Evolutionary conservation across 35 echinoderm and acorn worm species (phyloP).

Genomic region (Ophiothrix spiculata): DNA sequence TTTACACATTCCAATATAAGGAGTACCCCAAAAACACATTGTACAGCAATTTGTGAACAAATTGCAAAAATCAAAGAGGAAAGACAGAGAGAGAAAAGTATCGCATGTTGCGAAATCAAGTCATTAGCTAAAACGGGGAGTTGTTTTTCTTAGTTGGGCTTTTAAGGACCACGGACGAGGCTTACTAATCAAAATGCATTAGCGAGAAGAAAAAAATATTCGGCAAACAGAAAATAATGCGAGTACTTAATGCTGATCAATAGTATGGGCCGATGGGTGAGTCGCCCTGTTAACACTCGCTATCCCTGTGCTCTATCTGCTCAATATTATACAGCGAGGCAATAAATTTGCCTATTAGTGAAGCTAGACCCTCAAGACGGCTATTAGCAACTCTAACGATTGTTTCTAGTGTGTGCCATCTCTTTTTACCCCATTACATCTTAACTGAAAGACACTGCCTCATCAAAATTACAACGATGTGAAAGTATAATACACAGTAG

Average conservation of each 20-base stretch:
- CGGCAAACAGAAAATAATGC: slow-evolving; percentile 1
- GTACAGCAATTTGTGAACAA: too few relatives aligned
- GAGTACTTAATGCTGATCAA: background rate
- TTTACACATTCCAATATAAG: too few relatives aligned
- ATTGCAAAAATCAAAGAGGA: background rate
- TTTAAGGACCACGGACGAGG: background rate
- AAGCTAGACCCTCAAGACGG: background rate
- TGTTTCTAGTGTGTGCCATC: background rate
- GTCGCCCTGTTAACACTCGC: background rate
- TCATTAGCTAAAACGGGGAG: slow-evolving; percentile 1
- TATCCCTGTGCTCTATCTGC: background rate
- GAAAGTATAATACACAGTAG: too few relatives aligned
- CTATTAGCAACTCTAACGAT: background rate
- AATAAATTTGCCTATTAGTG: slow-evolving; percentile 13
- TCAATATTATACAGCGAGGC: background rate
- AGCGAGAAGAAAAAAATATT: background rate
- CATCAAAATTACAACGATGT: too few relatives aligned
- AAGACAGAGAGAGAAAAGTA: background rate
- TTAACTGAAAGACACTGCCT: background rate
- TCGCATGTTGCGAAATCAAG: background rate
- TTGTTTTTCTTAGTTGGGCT: background rate
- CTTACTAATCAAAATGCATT: slow-evolving; percentile 5
- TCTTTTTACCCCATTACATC: background rate
- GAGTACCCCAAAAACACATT: too few relatives aligned
- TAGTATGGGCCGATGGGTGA: slow-evolving; percentile 3